Evolutionary conservation across 2,113 vertebrate species (phyloP).

Genomic region (Synodontis membranacea): DNA sequence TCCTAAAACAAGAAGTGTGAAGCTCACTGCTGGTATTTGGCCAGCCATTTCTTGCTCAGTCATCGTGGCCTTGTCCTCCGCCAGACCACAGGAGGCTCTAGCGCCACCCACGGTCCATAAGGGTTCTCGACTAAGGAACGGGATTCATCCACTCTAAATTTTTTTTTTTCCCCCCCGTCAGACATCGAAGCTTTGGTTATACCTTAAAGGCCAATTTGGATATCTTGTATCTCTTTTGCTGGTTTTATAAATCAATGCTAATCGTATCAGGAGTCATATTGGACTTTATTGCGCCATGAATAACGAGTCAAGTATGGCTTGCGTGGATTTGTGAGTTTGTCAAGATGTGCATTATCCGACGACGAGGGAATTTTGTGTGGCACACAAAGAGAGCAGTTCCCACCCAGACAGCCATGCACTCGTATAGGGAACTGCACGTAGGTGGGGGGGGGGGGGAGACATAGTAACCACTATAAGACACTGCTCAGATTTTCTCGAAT

Average conservation of each 20-base stretch:
- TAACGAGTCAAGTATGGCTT: not conserved
- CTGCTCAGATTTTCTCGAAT: conserved; percentile 20
- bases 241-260: not conserved
- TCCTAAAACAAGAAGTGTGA: not conserved
- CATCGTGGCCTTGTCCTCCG: conserved; percentile 41
- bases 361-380: not conserved
- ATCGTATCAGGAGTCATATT: not conserved
- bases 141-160: conserved; percentile 41
- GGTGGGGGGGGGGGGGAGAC: conserved; percentile 28
- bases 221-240: not conserved
- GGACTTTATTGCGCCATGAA: not conserved
- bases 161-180: no score
- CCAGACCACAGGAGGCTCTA: conserved; percentile 14
- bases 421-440: conserved; percentile 27
- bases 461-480: not conserved
- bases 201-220: not conserved
- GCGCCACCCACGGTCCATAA: conserved; percentile 41
- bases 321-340: not conserved
- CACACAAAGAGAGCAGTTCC: conserved; percentile 25
- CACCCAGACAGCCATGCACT: conserved; percentile 30
- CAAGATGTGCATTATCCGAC: not conserved
- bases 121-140: not conserved
- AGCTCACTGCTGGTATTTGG: not conserved
- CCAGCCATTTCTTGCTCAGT: conserved; percentile 55
- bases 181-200: not conserved